Evolutionary conservation across 2,797 vertebrate genomes (phyloP), one percentile per base, ranked within the genome.

Genomic region (Parauchenoglanis ngamensis): DNA sequence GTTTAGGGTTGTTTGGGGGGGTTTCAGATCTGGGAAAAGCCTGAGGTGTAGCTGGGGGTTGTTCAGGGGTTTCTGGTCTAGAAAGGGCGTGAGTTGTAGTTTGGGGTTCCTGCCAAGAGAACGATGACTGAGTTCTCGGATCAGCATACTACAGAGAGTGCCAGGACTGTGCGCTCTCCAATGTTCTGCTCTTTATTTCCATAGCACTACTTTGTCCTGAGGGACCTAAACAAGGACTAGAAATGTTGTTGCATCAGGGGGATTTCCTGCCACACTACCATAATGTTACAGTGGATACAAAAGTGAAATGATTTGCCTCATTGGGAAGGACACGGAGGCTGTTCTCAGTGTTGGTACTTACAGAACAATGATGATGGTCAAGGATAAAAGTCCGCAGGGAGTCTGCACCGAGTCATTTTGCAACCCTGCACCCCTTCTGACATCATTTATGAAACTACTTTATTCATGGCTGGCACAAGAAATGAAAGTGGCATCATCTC

Each of bases 221-320:
- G 54, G 21, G 63, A 7, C 44, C 3, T 83, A 83, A 83, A 84
- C 81, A 73, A 40, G 52, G 25, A 84, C 67, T 52, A 44, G 67
- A 17, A 49, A 84, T 57, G 28, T 25, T 35, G 19, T 72, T 40
- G 21, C 31, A 57, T 44, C 67, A 35, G 23, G 68, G 35, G 4
- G 57, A 40, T 59, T 75, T 25, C n/a, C n/a, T 77, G n/a, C 49
- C 52, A 77, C 49, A 67, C 28, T 77, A 56, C n/a, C n/a, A 17
- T 11, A 46, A 44, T 23, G 40, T 46, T 73, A 23, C n/a, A 54
- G 49, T 31, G 25, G 15, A 77, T 77, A 77, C 49, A 77, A 77
- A 76, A 4, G 7, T 31, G 52, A 77, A 77, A 77, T 56, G 75
- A 56, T 77, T 31, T 54, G 49, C 15, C 15, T 77, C 49, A 56